Evolutionary conservation across 2,888 invertebrate species (phyloP).

Genomic region (Rhyacophila evoluta): DNA sequence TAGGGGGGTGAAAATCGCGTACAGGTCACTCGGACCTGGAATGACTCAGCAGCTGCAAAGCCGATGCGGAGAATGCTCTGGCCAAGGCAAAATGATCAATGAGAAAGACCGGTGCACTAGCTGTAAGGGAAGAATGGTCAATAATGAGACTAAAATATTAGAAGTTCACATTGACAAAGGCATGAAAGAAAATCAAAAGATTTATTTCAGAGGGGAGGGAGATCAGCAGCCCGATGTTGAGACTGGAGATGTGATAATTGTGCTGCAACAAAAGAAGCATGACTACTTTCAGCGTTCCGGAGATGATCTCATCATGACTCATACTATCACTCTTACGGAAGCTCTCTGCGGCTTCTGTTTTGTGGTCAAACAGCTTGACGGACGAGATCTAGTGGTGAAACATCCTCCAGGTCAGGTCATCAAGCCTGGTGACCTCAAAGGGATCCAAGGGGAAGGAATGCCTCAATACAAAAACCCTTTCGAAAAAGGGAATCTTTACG

Average conservation of each 20-base stretch:
- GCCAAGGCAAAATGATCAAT: slow-evolving; percentile 79
- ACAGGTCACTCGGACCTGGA: slow-evolving; percentile 76
- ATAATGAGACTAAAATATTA: slow-evolving; percentile 84
- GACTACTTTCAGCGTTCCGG: slow-evolving; percentile 82
- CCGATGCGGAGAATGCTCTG: slow-evolving; percentile 74
- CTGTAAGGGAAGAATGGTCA: slow-evolving; percentile 88
- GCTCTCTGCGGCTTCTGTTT: slow-evolving; percentile 92
- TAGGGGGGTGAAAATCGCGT: slow-evolving; percentile 79
- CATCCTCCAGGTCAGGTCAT: slow-evolving; percentile 86
- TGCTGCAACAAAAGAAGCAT: slow-evolving; percentile 86
- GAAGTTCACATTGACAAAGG: slow-evolving; percentile 93
- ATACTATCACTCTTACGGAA: slow-evolving; percentile 84
- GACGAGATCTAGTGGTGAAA: slow-evolving; percentile 82
- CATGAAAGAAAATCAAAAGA: slow-evolving; percentile 88
- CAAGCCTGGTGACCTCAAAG: slow-evolving; percentile 83
- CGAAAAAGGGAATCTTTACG: slow-evolving; percentile 87
- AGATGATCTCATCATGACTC: slow-evolving; percentile 79
- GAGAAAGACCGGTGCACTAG: slow-evolving; percentile 86
- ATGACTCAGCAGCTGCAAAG: slow-evolving; percentile 75
- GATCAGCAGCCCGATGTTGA: slow-evolving; percentile 90
- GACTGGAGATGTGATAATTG: slow-evolving; percentile 90
- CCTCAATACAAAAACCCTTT: slow-evolving; percentile 86
- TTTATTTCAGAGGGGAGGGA: slow-evolving; percentile 88
- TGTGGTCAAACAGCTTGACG: slow-evolving; percentile 90
- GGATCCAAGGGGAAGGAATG: slow-evolving; percentile 90